Base-by-base conservation (phyloP, 2,797 vertebrate genomes). In the Phataginus tetradactyla region DNA sequence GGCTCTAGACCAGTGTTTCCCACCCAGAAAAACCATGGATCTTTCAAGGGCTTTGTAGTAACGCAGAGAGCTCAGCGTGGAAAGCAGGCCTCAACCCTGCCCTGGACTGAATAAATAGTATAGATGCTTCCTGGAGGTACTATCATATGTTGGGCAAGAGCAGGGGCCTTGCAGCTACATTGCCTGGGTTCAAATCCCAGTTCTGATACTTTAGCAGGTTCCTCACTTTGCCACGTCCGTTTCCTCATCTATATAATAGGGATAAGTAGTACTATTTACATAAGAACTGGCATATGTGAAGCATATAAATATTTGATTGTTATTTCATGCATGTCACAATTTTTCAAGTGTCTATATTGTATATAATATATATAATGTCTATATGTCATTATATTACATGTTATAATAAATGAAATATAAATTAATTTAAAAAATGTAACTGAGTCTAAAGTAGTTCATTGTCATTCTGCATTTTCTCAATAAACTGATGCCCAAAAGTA, bases 251-350 rank as follows among this genome's bases (percentile, higher is more conserved):
- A 32, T 51, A 27, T 91, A 42, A 72, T 42, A 53, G 21, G 8
- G 8, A 86, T 55, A 66, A 64, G 78, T 34, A 80, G 42, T n/a
- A 74, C 29, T 34, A 81, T 71, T 68, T 29, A 64, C 15, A 5
- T 13, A 55, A 79, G 53, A 51, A n/a, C 66, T 39, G 77, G 25
- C 17, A 68, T 23, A 81, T n/a, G 21, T 69, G 25, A 74, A 91
- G 12, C 15, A 61, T 64, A 71, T 61, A 86, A 81, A 91, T 93
- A 66, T 93, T 96, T 91, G 15, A 34, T 63, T n/a, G 53, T 37
- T 83, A 79, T 87, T 34, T 80, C 9, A 91, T 32, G 2, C 2
- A 51, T 69, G 6, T 10, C 29, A 94, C 61, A 68, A 27, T 27
- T 68, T 93, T 90, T 66, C 55, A 75, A 90, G 49, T 39, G 25